Base-by-base conservation (phyloP, 2,797 vertebrate genomes). In the Phrynocephalus vlangalii region DNA sequence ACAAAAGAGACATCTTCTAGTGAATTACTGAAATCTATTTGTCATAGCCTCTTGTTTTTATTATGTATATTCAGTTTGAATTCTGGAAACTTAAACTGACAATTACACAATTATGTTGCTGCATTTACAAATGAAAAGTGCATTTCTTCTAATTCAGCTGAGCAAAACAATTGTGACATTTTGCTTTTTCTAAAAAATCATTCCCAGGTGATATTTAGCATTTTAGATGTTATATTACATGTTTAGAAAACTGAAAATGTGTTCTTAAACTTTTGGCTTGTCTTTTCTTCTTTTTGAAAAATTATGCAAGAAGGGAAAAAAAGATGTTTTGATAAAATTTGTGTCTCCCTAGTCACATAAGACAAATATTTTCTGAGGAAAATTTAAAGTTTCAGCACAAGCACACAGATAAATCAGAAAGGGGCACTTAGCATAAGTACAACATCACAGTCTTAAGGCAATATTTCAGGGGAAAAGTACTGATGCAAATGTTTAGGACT, bases 1-100 rank as follows among this genome's bases (percentile, higher is more conserved):
- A 95, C 95, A 97, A 96, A 97, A 63, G 92, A 95, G 95, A 95
- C 96, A 96, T 96, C 97, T 93, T 96, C 95, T 90, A 92, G 91
- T 93, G 94, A 96, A 95, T 94, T 93, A 93, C 90, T 95, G 94
- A 96, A 96, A 96, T 92, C 92, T 94, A 95, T 93, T 95, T 95
- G 92, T 95, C 93, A 94, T 90, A 93, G 92, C 93, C 95, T 96
- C 91, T 95, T 96, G 91, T 96, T 95, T 95, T 95, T 94, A 96
- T 95, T 92, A 93, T 94, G 93, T 93, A 88, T 88, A 95, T 94
- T 94, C 93, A 95, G 88, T 92, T 95, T 93, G 93, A 92, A 94
- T 79, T 68, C 48, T 94, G 82, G 87, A 94, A 90, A 76, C 68
- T 67, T 73, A 88, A 90, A 94, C 1, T 92, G 92, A 95, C 91